These are phyloP conservation scores for Branchipolynoe longqiensis DNA, from an alignment of 2,888 invertebrate species.

Conservation along the genomic window DNA sequence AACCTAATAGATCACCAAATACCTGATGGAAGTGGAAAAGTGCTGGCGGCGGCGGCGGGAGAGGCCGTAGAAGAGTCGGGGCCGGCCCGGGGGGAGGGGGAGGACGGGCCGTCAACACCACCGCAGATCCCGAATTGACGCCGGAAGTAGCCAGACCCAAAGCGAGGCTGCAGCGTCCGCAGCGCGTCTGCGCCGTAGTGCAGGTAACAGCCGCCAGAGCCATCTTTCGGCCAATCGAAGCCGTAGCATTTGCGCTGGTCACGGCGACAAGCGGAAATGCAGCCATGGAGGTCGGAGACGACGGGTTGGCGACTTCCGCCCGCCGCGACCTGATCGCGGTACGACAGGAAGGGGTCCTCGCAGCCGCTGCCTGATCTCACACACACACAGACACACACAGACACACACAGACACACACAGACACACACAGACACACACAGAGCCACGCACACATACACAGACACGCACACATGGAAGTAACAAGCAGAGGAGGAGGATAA, in stretches of 20 bases:
- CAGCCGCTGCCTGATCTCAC: too few species aligned
- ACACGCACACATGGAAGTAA: too few species aligned
- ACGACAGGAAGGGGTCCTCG: constrained; percentile 18
- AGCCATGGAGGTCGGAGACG: background rate
- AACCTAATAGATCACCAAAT: too few species aligned
- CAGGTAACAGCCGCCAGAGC: background rate
- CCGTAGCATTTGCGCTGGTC: background rate
- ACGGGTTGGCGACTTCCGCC: background rate
- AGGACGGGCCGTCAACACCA: background rate
- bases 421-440: too few species aligned
- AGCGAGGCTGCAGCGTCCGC: background rate
- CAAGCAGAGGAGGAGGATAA: too few species aligned
- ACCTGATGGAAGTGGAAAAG: background rate
- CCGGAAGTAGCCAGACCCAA: background rate
- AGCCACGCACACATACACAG: too few species aligned
- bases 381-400: too few species aligned
- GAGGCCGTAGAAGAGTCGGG: background rate
- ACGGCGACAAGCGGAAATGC: background rate
- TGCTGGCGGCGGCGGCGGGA: background rate
- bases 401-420: too few species aligned
- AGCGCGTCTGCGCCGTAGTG: background rate
- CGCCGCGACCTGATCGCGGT: background rate
- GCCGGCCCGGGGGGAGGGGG: background rate
- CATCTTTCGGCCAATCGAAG: constrained; percentile 28
- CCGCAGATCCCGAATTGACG: background rate